Conservation (phyloP, 2,113 vertebrate genomes). For the Aspidoscelis tigris region DNA sequence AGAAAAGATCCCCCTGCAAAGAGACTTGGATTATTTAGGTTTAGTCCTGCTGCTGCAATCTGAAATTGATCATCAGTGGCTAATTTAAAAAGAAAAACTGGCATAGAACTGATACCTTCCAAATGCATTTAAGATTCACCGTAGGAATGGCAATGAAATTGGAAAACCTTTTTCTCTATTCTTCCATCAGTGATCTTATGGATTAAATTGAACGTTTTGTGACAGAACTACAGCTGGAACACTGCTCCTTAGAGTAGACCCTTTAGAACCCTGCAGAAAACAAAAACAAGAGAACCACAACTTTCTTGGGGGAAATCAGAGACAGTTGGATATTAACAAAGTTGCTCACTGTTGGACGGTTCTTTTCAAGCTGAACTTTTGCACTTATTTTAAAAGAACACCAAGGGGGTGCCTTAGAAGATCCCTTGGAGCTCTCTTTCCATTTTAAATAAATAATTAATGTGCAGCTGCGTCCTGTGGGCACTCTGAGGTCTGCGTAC, state of each 20-base stretch:
- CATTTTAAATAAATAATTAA: not conserved
- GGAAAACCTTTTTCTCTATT: not conserved
- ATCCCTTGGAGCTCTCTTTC: not conserved
- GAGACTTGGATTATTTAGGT: too few species aligned
- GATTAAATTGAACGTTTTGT: not conserved
- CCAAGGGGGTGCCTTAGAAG: not conserved
- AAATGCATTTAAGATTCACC: too few species aligned
- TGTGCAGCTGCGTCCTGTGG: not conserved
- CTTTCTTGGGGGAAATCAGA: not conserved
- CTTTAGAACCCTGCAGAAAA: not conserved
- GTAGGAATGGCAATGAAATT: not conserved
- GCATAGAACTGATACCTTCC: too few species aligned
- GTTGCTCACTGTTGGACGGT: not conserved
- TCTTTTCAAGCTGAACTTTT: not conserved
- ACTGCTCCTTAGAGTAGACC: not conserved
- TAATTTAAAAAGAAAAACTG: not conserved
- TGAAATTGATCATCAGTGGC: too few species aligned
- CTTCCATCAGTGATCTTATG: not conserved
- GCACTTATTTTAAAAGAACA: not conserved
- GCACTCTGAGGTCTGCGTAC: not conserved
- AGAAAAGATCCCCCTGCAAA: too few species aligned
- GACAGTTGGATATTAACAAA: not conserved
- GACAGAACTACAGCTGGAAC: conserved; percentile 5
- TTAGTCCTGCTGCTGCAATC: too few species aligned
- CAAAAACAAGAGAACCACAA: too few species aligned